Base-by-base conservation (phyloP, 2,113 vertebrate species). In the Micromys minutus region DNA sequence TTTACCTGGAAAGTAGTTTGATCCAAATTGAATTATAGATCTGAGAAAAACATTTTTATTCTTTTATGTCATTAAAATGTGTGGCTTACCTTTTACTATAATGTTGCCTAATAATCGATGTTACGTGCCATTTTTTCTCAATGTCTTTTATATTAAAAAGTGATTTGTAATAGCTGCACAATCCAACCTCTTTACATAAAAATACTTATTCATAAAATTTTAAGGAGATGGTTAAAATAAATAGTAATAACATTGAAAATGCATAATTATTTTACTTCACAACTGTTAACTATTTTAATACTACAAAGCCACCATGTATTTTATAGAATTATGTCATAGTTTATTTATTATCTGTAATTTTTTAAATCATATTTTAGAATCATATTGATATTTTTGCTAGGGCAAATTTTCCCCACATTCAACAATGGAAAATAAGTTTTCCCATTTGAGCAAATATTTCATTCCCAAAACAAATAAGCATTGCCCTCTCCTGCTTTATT, bases 331-430 rank as follows among this genome's bases (percentile, higher is more conserved):
- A 63, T 0, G 22, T 63, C 31, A 63, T 50, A n/a, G 24, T 75
- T 85, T 90, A 29, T 50, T 86, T 71, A 71, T 83, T 76, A 26
- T 57, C 55, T 89, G 29, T 47, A 52, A 1, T 31, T 92, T 8
- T 72, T 79, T 87, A 71, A 92, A 17, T 80, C 4, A 57, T 21
- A 76, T 72, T 65, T 95, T 91, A 42, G 59, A 94, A 93, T 31
- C 71, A 93, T 12, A 26, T 39, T 87, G 34, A 77, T 29, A 77
- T 5, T 24, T 87, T 96, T 81, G 1, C 83, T 85, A 24, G 42
- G 21, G 6, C 3, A 71, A 6, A 39, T 65, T 85, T 84, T 72
- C 59, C 71, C 57, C 57, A 15, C 45, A 42, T 85, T 21, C 80
- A 88, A 77, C 45, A 81, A 86, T 84, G n/a, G 26, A 16, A 91